Percentiles rank a stretch among this genome's conserved stretches.
phyloP scores from a whole-genome alignment of 92 coral and sea anemone species.

The Palythoa grandiflora region DNA sequence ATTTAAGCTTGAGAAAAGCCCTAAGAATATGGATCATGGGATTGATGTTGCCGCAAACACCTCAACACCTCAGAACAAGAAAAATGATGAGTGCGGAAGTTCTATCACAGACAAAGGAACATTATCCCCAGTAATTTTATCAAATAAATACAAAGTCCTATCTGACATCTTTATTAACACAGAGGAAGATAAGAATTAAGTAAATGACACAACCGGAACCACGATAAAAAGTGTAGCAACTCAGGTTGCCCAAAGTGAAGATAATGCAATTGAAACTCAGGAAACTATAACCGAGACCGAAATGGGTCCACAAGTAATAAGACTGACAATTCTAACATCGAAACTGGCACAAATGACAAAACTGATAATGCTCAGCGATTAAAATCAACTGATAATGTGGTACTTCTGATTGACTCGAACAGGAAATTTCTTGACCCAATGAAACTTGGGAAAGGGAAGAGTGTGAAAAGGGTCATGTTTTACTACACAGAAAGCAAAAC shows the following conservation, averaged over 20 bases:
- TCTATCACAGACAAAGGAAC: conserved; percentile 16
- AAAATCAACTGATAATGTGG: conserved; percentile 4
- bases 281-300: conserved; percentile 14
- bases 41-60: conserved; percentile 14
- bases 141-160: not conserved
- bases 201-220: conserved; percentile 17
- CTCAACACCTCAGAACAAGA: conserved; percentile 19
- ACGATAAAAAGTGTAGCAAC: conserved; percentile 13
- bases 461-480: conserved; percentile 22
- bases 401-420: conserved; percentile 13
- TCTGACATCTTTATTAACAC: not conserved
- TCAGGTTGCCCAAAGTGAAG: conserved; percentile 22
- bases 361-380: not conserved
- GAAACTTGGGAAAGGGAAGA: conserved; percentile 25
- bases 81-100: conserved; percentile 6
- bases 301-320: not conserved
- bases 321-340: too few species aligned
- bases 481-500: conserved; percentile 30
- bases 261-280: conserved; percentile 15
- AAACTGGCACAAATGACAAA: too few species aligned
- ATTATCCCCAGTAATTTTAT: conserved; percentile 5
- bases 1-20: conserved; percentile 1
- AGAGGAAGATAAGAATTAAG: conserved; percentile 5
- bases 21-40: conserved; percentile 6
- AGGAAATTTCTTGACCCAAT: conserved; percentile 15